phyloP scores from a whole-genome alignment of 2,888 invertebrate species.

The Spilosoma lubricipeda region DNA sequence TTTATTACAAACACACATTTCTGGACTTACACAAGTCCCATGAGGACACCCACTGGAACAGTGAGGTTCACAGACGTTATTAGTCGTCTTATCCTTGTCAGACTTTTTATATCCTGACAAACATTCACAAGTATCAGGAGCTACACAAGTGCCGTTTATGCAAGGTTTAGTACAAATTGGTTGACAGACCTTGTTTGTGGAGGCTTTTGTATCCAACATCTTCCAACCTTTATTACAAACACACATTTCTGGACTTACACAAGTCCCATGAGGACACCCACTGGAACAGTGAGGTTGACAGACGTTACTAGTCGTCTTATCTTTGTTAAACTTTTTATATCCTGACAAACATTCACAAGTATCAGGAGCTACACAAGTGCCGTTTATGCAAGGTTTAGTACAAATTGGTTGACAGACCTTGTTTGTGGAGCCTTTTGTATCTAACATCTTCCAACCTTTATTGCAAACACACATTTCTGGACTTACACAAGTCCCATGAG shows the following conservation, averaged over 20 bases:
- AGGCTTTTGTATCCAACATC: neutral
- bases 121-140: conserved; percentile 50
- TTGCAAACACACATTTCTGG: conserved; percentile 35
- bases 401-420: conserved; percentile 26
- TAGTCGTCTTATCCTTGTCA: neutral
- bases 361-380: conserved; percentile 24
- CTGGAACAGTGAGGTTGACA: conserved; percentile 25
- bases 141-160: conserved; percentile 3
- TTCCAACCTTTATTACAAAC: conserved; percentile 27
- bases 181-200: conserved; percentile 33
- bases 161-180: neutral
- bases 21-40: conserved; percentile 21
- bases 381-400: conserved; percentile 20
- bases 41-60: neutral
- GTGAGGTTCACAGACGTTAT: neutral
- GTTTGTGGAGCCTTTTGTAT: neutral
- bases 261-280: conserved; percentile 25
- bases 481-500: conserved; percentile 23
- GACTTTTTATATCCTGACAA: conserved; percentile 42
- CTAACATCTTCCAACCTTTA: conserved; percentile 23
- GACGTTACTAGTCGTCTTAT: neutral
- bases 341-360: conserved; percentile 29
- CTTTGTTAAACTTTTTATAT: neutral
- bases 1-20: conserved; percentile 32
- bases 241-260: conserved; percentile 31